Evolutionary conservation across 1,140 invertebrate species (phyloP), one percentile per base, ranked within the genome.

Genomic region (Dinothrombium tinctorium): DNA sequence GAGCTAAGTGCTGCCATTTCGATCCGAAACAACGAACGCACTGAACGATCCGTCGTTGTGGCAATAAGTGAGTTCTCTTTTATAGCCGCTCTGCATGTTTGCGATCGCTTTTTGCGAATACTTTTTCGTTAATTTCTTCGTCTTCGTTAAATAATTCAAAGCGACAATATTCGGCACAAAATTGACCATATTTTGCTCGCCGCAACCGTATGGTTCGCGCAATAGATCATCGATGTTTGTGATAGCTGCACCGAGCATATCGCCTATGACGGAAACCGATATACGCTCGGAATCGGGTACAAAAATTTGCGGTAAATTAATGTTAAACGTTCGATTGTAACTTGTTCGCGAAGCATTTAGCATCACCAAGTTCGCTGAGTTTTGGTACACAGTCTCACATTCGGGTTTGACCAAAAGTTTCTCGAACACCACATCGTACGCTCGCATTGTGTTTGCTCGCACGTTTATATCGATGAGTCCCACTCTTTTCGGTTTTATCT

Each of bases 171-270:
- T 83, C 1, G 84, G 82, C 19, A 90, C 77, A 54, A 89, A 79
- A 50, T 83, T 78, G 1, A 87, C 59, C 76, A 92, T 82, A 50
- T 90, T 92, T 56, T 92, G 86, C 62, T 92, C 86, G 11, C 84
- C 83, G 59, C 86, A 90, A 1, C 81, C 83, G 40, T 72, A 78
- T 1, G 86, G 83, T 63, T 87, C 68, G 41, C 56, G 56, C 8
- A 92, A 69, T 3, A 92, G 19, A 39, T 51, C 41, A 12, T 73
- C 69, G 14, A 81, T 54, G 56, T 81, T 76, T 2, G 68, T 67
- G 23, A 82, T 68, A 40, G 72, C 68, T 12, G 74, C 68, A 8
- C 75, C 76, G 28, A 82, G 55, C 31, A 82, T 65, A 57, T 81
- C 76, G 20, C 74, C 67, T 46, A 80, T 71, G 21, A 67, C 69